phyloP scores from a whole-genome alignment of 2,888 invertebrate genomes.

The Bombylius discolor region DNA sequence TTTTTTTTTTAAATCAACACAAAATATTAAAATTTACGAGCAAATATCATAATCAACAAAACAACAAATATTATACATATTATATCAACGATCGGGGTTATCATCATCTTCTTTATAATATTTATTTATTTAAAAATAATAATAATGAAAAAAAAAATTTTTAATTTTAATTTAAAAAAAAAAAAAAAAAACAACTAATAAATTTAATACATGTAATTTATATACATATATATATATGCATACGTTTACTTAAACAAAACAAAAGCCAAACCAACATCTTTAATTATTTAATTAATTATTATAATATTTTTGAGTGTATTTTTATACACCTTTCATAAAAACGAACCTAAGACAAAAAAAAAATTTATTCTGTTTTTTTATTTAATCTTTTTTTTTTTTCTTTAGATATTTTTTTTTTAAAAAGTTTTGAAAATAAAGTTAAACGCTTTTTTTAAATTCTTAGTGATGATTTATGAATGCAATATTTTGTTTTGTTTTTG shows the following conservation, averaged over 20 bases:
- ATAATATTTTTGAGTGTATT: constrained; percentile 2
- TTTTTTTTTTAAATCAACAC: too few species aligned
- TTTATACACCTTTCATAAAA: constrained; percentile 9
- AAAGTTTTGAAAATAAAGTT: too few species aligned
- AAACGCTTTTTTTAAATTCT: too few species aligned
- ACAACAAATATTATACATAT: background rate
- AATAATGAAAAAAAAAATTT: too few species aligned
- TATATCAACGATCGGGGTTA: constrained; percentile 10
- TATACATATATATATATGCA: constrained; percentile 2
- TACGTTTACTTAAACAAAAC: background rate
- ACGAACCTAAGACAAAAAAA: constrained; percentile 11
- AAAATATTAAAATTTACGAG: too few species aligned
- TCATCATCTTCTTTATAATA: constrained; percentile 4
- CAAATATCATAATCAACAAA: too few species aligned
- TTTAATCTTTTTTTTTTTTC: background rate
- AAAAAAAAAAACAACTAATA: background rate
- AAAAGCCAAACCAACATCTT: constrained; percentile 1
- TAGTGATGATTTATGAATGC: too few species aligned
- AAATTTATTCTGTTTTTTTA: background rate
- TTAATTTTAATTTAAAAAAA: too few species aligned
- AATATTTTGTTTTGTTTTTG: too few species aligned
- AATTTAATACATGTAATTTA: constrained; percentile 11
- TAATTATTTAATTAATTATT: background rate
- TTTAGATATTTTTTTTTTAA: too few species aligned
- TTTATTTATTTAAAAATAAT: constrained; percentile 11